phyloP scores from a whole-genome alignment of 1,140 invertebrate genomes.

The Paramacrobiotus metropolitanus region DNA sequence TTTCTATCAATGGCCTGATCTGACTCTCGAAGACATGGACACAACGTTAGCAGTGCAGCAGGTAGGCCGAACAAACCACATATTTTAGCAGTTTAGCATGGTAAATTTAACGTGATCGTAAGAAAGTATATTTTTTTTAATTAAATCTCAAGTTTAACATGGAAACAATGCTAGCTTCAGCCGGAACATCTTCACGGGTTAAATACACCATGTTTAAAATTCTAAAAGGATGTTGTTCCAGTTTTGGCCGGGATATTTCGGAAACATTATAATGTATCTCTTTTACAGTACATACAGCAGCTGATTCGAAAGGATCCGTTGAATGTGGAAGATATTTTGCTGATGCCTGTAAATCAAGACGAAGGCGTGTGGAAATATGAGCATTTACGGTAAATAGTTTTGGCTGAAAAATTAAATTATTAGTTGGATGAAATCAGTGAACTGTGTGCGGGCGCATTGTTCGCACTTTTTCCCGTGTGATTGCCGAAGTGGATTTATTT shows the following conservation, averaged over 20 bases:
- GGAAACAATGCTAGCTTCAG: no score
- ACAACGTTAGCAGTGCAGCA: constrained; percentile 93
- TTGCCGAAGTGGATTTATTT: no score
- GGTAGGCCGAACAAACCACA: no score
- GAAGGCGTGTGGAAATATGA: constrained; percentile 99
- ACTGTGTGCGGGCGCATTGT: no score
- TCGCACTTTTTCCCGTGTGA: no score
- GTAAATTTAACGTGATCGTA: constrained; percentile 3
- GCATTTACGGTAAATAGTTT: constrained; percentile 46
- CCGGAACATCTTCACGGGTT: no score
- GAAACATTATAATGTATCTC: constrained; percentile 8
- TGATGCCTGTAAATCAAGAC: constrained; percentile 85
- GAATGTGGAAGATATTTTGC: constrained; percentile 80
- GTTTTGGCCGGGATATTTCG: background rate
- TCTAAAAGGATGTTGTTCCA: no score
- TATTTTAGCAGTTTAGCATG: constrained; percentile 6
- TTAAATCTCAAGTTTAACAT: no score
- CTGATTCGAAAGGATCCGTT: constrained; percentile 72
- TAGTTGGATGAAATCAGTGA: no score
- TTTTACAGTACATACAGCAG: constrained; percentile 68
- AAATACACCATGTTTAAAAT: no score
- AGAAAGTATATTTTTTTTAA: constrained; percentile 10
- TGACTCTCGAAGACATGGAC: constrained; percentile 98
- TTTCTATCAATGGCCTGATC: constrained; percentile 90
- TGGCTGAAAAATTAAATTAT: no score